Conservation (phyloP, 2,888 invertebrate genomes). For the Polymixis lichenea region DNA sequence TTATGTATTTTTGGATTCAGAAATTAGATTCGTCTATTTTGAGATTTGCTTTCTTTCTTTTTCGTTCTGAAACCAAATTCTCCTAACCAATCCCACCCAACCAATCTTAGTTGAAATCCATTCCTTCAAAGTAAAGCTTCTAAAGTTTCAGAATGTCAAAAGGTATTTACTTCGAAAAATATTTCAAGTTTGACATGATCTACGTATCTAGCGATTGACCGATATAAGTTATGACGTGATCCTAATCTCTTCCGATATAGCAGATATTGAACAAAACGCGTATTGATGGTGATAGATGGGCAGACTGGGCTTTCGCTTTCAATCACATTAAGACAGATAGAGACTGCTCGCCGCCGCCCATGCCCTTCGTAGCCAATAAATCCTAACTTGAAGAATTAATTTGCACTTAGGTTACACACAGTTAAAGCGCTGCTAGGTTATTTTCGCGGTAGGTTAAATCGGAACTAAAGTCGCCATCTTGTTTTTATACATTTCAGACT, state of each 20-base stretch:
- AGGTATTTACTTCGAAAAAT: background rate
- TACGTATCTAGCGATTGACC: conserved; percentile 10
- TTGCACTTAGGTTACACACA: background rate
- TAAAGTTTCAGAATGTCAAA: no score
- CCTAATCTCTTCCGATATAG: conserved; percentile 25
- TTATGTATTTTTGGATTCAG: no score
- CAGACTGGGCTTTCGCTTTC: conserved; percentile 13
- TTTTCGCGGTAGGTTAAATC: no score
- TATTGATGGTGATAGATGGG: conserved; percentile 49
- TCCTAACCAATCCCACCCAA: no score
- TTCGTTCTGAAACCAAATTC: no score
- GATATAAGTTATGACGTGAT: conserved; percentile 21
- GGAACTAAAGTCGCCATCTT: no score
- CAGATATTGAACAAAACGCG: conserved; percentile 24
- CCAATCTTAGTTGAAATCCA: no score
- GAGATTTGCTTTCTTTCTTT: no score
- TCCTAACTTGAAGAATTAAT: conserved; percentile 8
- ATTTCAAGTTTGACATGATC: conserved; percentile 1
- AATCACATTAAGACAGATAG: conserved; percentile 31
- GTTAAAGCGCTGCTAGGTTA: no score
- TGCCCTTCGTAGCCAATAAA: background rate
- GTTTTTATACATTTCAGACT: no score
- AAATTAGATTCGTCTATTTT: no score
- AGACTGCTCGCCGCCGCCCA: background rate
- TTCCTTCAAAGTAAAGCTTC: no score